Conservation (phyloP, 2,888 invertebrate species). For the Leptopilina myrica region DNA sequence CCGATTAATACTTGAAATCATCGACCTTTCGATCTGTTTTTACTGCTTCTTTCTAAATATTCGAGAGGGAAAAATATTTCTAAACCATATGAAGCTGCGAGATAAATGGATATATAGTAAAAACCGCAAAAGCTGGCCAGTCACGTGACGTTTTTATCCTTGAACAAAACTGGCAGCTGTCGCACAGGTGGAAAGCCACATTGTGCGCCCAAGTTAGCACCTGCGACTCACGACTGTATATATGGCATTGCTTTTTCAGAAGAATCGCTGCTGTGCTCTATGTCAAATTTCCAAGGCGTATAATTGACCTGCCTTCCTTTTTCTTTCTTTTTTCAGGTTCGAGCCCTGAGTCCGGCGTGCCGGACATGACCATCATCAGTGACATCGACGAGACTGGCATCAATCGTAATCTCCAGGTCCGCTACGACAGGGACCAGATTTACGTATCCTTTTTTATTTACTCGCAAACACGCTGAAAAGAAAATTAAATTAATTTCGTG, state of each 20-base stretch:
- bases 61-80: neutral
- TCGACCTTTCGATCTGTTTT: neutral
- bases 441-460: constrained; percentile 89
- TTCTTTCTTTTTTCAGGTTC: constrained; percentile 74
- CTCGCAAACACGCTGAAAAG: neutral
- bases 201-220: constrained; percentile 51
- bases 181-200: constrained; percentile 57
- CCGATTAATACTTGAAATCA: neutral
- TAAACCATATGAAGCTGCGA: neutral
- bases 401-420: constrained; percentile 89
- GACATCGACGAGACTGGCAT: constrained; percentile 93
- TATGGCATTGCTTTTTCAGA: constrained; percentile 17
- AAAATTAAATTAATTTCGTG: neutral
- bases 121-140: constrained; percentile 38
- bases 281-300: neutral
- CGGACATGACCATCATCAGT: constrained; percentile 94
- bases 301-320: constrained; percentile 27
- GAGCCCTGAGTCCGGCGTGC: constrained; percentile 85
- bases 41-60: neutral
- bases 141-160: constrained; percentile 51
- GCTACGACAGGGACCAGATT: constrained; percentile 90
- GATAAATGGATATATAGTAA: neutral
- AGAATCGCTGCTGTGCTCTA: constrained; percentile 8
- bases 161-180: constrained; percentile 54
- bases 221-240: constrained; percentile 52